Conservation (phyloP, 2,888 invertebrate genomes). For the Meganola albula region DNA sequence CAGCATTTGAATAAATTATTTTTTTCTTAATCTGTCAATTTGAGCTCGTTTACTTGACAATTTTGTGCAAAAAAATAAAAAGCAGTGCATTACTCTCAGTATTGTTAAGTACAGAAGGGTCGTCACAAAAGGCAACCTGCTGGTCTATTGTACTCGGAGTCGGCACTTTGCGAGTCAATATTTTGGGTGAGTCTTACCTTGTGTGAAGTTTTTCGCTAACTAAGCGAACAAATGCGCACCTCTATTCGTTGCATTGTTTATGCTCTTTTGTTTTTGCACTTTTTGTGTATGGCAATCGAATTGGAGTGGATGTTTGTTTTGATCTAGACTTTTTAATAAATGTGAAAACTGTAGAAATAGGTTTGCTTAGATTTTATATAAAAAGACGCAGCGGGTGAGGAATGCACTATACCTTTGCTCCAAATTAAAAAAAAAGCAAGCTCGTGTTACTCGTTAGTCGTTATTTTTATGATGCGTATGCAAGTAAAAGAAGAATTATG, state of each 20-base stretch:
- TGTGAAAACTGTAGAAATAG: too few species aligned
- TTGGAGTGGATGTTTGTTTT: constrained; percentile 44
- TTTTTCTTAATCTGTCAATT: constrained; percentile 5
- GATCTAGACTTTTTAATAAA: constrained; percentile 14
- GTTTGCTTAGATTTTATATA: too few species aligned
- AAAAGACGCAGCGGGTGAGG: constrained; percentile 8
- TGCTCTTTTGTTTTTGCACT: constrained; percentile 52
- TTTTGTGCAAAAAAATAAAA: constrained; percentile 58
- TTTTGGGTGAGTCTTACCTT: constrained; percentile 60
- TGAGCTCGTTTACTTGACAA: constrained; percentile 43
- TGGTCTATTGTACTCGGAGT: constrained; percentile 62
- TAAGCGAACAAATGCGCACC: constrained; percentile 66
- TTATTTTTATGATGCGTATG: too few species aligned
- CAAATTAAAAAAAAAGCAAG: too few species aligned
- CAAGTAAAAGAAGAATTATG: too few species aligned
- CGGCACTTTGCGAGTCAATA: constrained; percentile 75
- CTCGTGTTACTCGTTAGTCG: too few species aligned
- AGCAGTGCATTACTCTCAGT: constrained; percentile 62
- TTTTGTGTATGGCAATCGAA: constrained; percentile 48
- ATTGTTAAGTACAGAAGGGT: constrained; percentile 58
- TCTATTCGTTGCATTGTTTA: constrained; percentile 45
- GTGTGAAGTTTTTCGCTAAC: constrained; percentile 37
- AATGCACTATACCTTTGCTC: too few species aligned
- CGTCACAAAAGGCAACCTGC: constrained; percentile 69
- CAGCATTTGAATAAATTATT: too few species aligned